Percentiles rank a stretch among this genome's conserved stretches.
Conservation (phyloP, 2,113 vertebrate species). For the Neolamprologus falcicula region DNA sequence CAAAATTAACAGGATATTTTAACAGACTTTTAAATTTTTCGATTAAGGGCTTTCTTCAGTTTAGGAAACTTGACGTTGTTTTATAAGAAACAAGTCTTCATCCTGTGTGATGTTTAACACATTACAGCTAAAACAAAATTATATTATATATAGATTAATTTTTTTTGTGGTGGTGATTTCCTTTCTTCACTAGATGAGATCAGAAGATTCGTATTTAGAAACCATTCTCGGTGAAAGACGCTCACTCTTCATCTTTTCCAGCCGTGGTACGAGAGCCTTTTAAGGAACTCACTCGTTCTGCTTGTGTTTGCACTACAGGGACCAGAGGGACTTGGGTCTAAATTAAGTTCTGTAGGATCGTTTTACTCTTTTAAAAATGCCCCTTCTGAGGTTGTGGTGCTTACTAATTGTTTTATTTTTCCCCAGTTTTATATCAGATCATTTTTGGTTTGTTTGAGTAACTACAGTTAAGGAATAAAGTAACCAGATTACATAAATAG, state of each 20-base stretch:
- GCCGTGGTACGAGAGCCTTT: not conserved
- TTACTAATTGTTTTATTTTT: accelerated
- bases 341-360: not conserved
- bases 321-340: accelerated
- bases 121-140: not conserved
- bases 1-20: not conserved
- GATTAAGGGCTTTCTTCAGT: not conserved
- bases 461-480: not conserved
- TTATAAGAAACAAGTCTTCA: accelerated
- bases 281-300: not conserved
- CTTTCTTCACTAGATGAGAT: not conserved
- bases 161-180: not conserved
- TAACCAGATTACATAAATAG: not conserved
- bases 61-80: accelerated
- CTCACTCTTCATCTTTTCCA: not conserved
- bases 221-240: not conserved
- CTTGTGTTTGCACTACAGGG: not conserved
- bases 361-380: not conserved
- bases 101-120: not conserved
- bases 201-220: accelerated
- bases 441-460: not conserved
- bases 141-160: not conserved
- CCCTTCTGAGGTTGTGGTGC: not conserved
- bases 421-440: not conserved
- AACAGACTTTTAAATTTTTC: accelerated